These are phyloP conservation scores for Anser cygnoides DNA, from an alignment of 2,113 vertebrate species.

Conservation along the genomic window DNA sequence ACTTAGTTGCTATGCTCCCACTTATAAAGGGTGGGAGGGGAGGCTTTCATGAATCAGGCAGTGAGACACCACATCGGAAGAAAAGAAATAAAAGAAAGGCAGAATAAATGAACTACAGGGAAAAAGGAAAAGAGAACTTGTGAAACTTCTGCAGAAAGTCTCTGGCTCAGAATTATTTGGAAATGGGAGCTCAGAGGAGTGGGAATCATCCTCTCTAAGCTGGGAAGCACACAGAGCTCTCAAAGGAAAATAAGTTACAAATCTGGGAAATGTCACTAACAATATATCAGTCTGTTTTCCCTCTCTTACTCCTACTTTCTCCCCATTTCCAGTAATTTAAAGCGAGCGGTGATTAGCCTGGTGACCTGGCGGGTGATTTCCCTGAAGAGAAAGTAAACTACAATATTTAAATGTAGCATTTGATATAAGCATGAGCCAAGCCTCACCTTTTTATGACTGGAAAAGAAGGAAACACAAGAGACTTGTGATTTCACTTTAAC, in stretches of 20 bases:
- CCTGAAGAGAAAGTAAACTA: conserved; percentile 3
- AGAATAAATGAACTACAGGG: background rate
- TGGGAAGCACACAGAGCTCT: background rate
- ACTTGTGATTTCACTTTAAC: background rate
- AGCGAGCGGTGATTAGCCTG: conserved; percentile 12
- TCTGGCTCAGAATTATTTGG: background rate
- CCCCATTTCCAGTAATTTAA: background rate
- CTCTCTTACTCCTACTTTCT: conserved; percentile 16
- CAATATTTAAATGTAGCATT: background rate
- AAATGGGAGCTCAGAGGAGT: background rate
- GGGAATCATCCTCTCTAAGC: background rate
- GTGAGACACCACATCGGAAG: background rate
- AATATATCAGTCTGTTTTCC: background rate
- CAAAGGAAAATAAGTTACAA: background rate
- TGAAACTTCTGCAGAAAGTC: background rate
- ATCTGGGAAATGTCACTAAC: background rate
- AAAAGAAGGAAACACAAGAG: conserved; percentile 18
- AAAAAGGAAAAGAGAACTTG: background rate
- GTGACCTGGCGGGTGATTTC: conserved; percentile 11
- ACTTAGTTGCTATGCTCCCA: background rate
- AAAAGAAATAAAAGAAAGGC: conserved; percentile 6
- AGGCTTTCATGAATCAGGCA: background rate
- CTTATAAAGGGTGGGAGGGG: background rate
- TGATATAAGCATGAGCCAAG: background rate
- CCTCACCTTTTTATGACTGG: conserved; percentile 1